Evolutionary conservation across 2,888 invertebrate species (phyloP), one percentile per base, ranked within the genome.

Genomic region (Balanococcus diminutus): DNA sequence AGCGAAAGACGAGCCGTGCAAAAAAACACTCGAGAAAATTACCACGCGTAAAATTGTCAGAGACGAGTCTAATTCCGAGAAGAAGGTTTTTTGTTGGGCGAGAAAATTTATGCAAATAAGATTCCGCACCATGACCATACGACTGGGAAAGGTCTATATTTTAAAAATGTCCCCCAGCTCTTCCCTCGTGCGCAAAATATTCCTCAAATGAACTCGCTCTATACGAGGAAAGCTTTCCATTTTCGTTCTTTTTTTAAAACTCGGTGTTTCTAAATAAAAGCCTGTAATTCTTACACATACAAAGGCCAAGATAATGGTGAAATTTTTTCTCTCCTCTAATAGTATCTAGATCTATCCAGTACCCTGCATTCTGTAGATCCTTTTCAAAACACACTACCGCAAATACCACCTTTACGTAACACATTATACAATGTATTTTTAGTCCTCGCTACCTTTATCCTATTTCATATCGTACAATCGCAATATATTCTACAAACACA

Each of bases 61-160:
- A 51, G 51, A 51, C 51, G 51, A 51, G 51, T 25, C 61, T 67
- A 67, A 67, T 67, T 67, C 25, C 28, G 28, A 51, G 19, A 51
- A 3, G 19, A 25, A 11, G 61, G 28, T 28, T 67, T 67, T 67
- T 28, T 8, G 2, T 28, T 28, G 9, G 61, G 1, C 25, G 22
- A 25, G 61, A 67, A 67, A 67, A 67, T 67, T 67, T 28, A 67
- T 67, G 61, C 61, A 67, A 67, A 67, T 67, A 28, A 67, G 61
- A 67, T 67, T 67, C 61, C 25, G 25, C 61, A 14, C 28, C 2
- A 28, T 67, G 28, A 67, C 61, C 11, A 67, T 61, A 25, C 11
- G n/a, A 67, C 61, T 4, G 28, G 11, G 3, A 67, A 67, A 67
- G 28, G 61, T 67, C 22, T 28, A 51, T 51, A 67, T 67, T 67